phyloP scores from a whole-genome alignment of 1,140 invertebrate genomes.

The Plectus sambesii region DNA sequence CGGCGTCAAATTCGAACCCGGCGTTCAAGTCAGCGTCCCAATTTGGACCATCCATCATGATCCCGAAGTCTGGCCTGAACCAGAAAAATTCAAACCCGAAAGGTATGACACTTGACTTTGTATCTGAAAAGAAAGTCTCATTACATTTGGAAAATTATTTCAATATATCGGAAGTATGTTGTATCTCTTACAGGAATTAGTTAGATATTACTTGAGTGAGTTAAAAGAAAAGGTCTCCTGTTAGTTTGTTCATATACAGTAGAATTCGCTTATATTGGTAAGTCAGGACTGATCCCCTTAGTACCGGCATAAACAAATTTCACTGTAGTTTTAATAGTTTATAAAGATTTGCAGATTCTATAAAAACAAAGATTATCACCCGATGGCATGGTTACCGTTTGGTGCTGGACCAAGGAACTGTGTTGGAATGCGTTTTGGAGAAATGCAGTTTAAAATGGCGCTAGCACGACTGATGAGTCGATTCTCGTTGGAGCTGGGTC shows the following conservation, averaged over 20 bases:
- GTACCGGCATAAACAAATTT: not conserved
- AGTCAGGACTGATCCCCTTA: too few relatives aligned
- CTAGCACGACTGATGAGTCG: conserved; percentile 38
- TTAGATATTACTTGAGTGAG: too few relatives aligned
- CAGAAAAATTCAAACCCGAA: conserved; percentile 43
- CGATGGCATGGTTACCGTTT: conserved; percentile 46
- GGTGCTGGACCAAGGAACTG: conserved; percentile 50
- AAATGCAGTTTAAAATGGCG: conserved; percentile 46
- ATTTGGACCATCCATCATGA: conserved; percentile 38
- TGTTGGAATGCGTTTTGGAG: conserved; percentile 48
- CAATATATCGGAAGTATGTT: too few relatives aligned
- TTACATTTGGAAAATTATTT: too few relatives aligned
- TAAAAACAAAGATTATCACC: conserved; percentile 23
- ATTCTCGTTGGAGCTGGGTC: conserved; percentile 28
- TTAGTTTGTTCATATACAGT: too few relatives aligned
- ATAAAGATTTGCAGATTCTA: not conserved
- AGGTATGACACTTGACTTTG: conserved; percentile 33
- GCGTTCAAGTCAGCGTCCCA: conserved; percentile 29
- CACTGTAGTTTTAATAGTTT: too few relatives aligned
- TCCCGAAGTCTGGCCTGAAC: conserved; percentile 40
- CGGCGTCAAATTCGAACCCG: conserved; percentile 33
- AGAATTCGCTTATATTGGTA: too few relatives aligned
- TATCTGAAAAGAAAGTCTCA: too few relatives aligned
- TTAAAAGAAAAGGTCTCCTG: too few relatives aligned
- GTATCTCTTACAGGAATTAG: too few relatives aligned